Conservation (phyloP, 2,888 invertebrate genomes). For the Yponomeuta plumbellus region DNA sequence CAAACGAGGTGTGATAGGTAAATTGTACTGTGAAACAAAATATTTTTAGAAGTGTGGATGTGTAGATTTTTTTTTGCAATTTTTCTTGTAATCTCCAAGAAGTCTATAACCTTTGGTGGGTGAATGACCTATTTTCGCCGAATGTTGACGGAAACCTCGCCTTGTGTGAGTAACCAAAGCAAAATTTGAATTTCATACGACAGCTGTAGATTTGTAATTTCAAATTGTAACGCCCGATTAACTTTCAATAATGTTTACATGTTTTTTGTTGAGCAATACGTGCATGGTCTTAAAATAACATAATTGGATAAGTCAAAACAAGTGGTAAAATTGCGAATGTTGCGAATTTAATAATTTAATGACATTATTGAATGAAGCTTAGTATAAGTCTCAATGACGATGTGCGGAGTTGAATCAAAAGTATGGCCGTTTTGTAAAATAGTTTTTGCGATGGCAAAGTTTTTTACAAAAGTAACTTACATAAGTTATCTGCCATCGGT, state of each 20-base stretch:
- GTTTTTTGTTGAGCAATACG: constrained; percentile 16
- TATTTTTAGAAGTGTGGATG: background rate
- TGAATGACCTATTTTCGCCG: constrained; percentile 19
- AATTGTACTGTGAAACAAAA: background rate
- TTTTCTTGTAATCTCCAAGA: background rate
- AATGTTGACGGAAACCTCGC: constrained; percentile 22
- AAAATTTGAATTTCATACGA: constrained; percentile 48
- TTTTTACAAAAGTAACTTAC: too few relatives aligned
- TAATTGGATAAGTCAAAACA: too few relatives aligned
- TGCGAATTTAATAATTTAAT: too few relatives aligned
- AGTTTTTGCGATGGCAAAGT: too few relatives aligned
- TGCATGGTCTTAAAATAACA: too few relatives aligned
- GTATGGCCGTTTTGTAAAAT: too few relatives aligned
- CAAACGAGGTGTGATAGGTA: too few relatives aligned
- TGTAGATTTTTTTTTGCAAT: background rate
- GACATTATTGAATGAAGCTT: too few relatives aligned
- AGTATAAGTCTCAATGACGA: too few relatives aligned
- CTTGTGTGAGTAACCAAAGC: constrained; percentile 32
- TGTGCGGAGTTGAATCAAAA: too few relatives aligned
- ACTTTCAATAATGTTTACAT: constrained; percentile 35
- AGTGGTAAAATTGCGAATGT: too few relatives aligned
- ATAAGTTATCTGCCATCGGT: too few relatives aligned
- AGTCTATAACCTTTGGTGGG: constrained; percentile 18
- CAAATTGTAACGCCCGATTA: constrained; percentile 34
- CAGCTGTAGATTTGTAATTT: constrained; percentile 35